Evolutionary conservation across 2,888 invertebrate genomes (phyloP), one percentile per base, ranked within the genome.

Genomic region (Nipponacmea schrenckii): DNA sequence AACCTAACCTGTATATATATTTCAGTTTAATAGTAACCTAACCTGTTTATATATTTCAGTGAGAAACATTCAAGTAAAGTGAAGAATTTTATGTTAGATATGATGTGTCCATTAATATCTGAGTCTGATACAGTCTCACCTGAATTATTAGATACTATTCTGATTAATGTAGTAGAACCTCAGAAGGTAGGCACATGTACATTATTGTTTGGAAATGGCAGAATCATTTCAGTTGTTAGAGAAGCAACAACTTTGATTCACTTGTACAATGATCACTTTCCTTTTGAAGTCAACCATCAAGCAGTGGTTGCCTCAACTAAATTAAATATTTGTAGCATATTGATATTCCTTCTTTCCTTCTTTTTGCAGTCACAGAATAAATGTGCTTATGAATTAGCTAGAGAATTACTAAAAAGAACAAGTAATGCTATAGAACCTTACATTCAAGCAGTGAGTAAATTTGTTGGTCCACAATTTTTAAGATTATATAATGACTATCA

Each of bases 41-140:
- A 31, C 31, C 7, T 31, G 4, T 39, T 56, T 50, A 72, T 44
- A 31, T 70, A 14, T 81, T 83, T 66, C 89, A 96, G 96, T 89
- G 96, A 96, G 88, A 96, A 97, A 87, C 98, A 98, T 90, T 97
- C 97, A 14, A 93, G 94, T 17, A 96, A 97, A 90, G 97, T 98
- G 66, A 97, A 96, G 87, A 96, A 95, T 76, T 97, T 98, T 89
- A 97, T 98, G 94, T 90, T 98, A 84, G 98, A 98, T 89, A 96
- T 98, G 69, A 92, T 98, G 77, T 94, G 95, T 84, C 97, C 98
- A 0, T 91, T 98, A 62, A 95, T 98, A 83, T 95, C 95, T 27
- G 98, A 98, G 90, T 96, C 96, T 10, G 98, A 98, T 88, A 94
- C 95, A 82, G 95, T 98, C 67, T 96, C 97, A 80, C 95, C 95